Conservation (phyloP, 1,140 invertebrate genomes). For the Cecropterus lyciades region DNA sequence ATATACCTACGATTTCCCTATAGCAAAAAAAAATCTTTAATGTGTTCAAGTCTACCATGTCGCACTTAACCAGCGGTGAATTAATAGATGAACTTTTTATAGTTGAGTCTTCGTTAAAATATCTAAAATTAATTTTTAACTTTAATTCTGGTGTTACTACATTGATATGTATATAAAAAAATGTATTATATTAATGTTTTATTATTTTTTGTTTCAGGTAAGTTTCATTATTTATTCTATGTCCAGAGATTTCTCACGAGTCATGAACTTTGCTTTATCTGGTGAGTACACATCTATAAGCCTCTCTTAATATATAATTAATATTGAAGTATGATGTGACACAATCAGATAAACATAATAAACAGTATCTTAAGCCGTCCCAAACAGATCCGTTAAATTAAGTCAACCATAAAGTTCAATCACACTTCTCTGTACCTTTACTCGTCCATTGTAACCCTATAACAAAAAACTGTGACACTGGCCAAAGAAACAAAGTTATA, state of each 20-base stretch:
- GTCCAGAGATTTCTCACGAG: slow-evolving; percentile 1
- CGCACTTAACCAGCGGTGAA: too few species aligned
- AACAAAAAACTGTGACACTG: slow-evolving; percentile 59
- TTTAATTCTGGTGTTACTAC: too few species aligned
- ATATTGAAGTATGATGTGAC: slow-evolving; percentile 18
- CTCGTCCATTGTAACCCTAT: slow-evolving; percentile 52
- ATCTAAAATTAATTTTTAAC: too few species aligned
- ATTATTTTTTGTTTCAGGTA: neutral
- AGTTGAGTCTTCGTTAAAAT: too few species aligned
- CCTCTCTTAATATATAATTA: slow-evolving; percentile 14
- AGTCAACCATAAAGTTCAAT: slow-evolving; percentile 68
- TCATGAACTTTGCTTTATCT: neutral
- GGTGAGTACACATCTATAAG: slow-evolving; percentile 6
- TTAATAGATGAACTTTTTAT: too few species aligned
- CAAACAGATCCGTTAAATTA: slow-evolving; percentile 43
- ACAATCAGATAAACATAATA: slow-evolving; percentile 33
- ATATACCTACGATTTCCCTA: too few species aligned
- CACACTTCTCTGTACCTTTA: slow-evolving; percentile 55
- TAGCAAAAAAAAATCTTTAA: too few species aligned
- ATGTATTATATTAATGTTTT: too few species aligned
- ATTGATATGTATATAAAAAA: too few species aligned
- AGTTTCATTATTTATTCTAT: neutral
- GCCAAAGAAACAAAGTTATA: slow-evolving; percentile 39
- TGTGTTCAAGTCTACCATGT: too few species aligned
- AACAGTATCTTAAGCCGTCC: slow-evolving; percentile 26